Base-by-base conservation (phyloP, 2,113 vertebrate species). In the Garra rufa region DNA sequence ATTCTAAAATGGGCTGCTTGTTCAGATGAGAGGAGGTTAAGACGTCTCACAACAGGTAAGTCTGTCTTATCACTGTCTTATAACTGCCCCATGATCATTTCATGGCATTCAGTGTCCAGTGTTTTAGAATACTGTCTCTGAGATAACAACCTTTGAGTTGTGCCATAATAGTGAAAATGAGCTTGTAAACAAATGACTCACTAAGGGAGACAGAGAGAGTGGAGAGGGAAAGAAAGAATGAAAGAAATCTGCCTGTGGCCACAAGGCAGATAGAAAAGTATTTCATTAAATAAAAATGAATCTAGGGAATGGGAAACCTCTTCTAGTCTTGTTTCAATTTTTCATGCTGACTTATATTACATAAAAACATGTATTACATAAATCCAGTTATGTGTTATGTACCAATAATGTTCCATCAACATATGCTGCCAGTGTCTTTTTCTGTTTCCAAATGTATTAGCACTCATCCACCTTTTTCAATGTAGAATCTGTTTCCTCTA, bases 181-280 rank as follows among this genome's bases (percentile, higher is more conserved):
- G 15, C 46, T 38, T 76, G 70, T 78, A 82, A 80, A 77, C 83
- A 71, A 87, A 85, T 77, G 71, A 81, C 34, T 59, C 83, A 85
- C 77, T 63, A 24, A 43, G 81, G 69, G 70, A 61, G 41, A 43
- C n/a, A 59, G 57, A 73, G 63, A 77, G 14, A n/a, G 50, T 77
- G n/a, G 30, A 46, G 9, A 69, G 5, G 30, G 13, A 81, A 9
- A 9, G 9, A 34, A 34, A 28, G 52, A 55, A 55, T 55, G 19
- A 50, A 77, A 28, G 74, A 65, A 85, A 85, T 73, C 34, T 69
- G 65, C 65, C 65, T 69, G 65, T 69, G 24, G 13, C 69, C 57
- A 63, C 0, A 43, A 50, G 76, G 44, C 7, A 21, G 10, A 48
- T 28, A 28, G 50, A 34, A 80, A 76, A 74, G 61, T 57, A 11